Base-by-base conservation (phyloP, 1,140 invertebrate genomes). In the Psilanteris sp. region DNA sequence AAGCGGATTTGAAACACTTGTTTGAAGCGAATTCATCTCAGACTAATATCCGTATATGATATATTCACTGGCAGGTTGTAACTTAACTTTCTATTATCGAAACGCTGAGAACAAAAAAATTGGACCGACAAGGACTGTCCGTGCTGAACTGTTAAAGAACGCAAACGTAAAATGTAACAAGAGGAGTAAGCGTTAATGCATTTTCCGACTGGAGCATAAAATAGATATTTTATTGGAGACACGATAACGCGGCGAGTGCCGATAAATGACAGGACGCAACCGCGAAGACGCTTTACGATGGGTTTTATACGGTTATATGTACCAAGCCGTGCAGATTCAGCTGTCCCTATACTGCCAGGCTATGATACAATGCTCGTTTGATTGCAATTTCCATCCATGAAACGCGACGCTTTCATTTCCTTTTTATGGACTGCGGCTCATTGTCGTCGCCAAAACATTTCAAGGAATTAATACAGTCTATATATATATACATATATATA, bases 351-450 rank as follows among this genome's bases (percentile, higher is more conserved):
- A 59, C 55, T 70, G 50, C 50, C 50, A 16, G 4, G 13, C 15
- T 18, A 18, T 8, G 27, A 57, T 50, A 77, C 66, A 77, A 77
- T 77, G 67, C 74, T 37, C 54, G 61, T 71, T 71, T 71, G 74
- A 67, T 71, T 48, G 54, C 46, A 26, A 67, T 59, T 71, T 44
- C 44, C 50, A 50, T 50, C 32, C 36, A 24, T 32, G 37, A 39
- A 57, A 52, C 24, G 39, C 26, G 11, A 32, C 22, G 27, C 50
- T n/a, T 20, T n/a, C 11, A 8, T 31, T n/a, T 48, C 48, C 24
- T 71, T n/a, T n/a, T 74, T 67, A 67, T 67, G 31, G 57, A 41
- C 36, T 15, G 16, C 5, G 5, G 0, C 24, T 46, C 26, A 1
- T 16, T 11, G 24, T 36, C 24, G 37, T 39, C 55, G 71, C 34